Base-by-base conservation (phyloP, 2,888 invertebrate species). In the Lypha dubia region DNA sequence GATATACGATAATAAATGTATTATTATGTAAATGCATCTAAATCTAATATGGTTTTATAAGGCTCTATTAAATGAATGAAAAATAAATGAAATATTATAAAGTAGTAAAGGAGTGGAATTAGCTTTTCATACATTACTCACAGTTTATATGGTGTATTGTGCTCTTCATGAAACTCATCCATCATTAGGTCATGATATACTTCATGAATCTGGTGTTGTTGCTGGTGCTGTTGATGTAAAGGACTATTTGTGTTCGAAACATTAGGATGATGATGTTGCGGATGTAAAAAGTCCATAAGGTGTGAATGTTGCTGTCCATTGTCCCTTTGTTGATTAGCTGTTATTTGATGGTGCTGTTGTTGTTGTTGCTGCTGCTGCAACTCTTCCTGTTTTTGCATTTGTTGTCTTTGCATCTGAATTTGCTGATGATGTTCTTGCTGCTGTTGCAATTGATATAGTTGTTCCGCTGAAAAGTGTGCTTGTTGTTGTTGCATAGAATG, bases 91-190 rank as follows among this genome's bases (percentile, higher is more conserved):
- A 35, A 44, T 0, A n/a, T n/a, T 44, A 44, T 3, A 49, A n/a
- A n/a, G n/a, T 9, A 49, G 15, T 20, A 49, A 15, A 20, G 38
- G 0, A 38, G 6, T 20, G 20, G 35, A 60, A 38, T 38, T 11
- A 13, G 1, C 58, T 56, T 46, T 58, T 38, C 49, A 60, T 83
- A 88, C 85, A 86, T 79, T 87, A 91, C 92, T 91, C 87, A 92
- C 92, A 92, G 84, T 89, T 92, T 92, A 83, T 89, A 92, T 17
- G 90, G 87, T 20, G 88, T 86, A 22, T 85, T 88, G 0, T 89
- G 89, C 74, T 91, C 90, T 17, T 92, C 91, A 9, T 90, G 90
- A 60, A 89, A 90, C 28, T 92, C 91, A 28, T 91, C 92, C 85
- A 91, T 91, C 87, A 92, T 89, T 11, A 92, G 86, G 68, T 91